Conservation (phyloP, 2,797 vertebrate genomes). For the Salmo trutta region DNA sequence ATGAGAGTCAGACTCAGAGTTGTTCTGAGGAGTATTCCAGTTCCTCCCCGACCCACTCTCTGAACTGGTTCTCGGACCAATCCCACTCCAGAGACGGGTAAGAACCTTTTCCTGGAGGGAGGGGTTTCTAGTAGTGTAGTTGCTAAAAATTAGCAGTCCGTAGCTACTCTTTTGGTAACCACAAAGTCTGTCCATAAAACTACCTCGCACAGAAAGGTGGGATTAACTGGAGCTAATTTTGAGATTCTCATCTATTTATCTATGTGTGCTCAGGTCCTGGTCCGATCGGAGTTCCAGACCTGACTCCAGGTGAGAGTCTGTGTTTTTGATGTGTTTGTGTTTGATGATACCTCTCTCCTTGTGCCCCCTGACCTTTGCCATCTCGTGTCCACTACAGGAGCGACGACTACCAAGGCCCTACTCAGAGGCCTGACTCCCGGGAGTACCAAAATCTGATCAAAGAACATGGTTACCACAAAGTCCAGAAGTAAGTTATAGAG, state of each 20-base stretch:
- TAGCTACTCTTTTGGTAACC: neutral
- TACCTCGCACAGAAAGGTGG: neutral
- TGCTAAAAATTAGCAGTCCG: neutral
- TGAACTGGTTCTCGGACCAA: neutral
- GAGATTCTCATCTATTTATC: too few species aligned
- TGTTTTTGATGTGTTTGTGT: neutral
- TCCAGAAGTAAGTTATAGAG: neutral
- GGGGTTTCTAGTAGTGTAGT: neutral
- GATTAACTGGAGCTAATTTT: neutral
- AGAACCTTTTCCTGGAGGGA: neutral
- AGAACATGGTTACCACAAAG: neutral
- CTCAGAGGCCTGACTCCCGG: neutral
- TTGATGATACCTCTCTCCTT: neutral
- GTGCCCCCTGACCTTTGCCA: neutral
- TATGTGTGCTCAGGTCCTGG: too few species aligned
- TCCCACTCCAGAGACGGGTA: neutral
- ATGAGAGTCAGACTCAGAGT: neutral
- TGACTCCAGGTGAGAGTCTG: too few species aligned
- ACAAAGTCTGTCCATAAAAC: neutral
- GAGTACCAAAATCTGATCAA: neutral
- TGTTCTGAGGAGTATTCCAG: neutral
- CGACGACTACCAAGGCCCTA: neutral
- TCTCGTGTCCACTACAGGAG: neutral
- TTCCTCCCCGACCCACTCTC: neutral
- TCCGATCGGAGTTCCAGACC: too few species aligned